phyloP scores from a whole-genome alignment of 2,797 vertebrate species.

The Myotis vivesi region DNA sequence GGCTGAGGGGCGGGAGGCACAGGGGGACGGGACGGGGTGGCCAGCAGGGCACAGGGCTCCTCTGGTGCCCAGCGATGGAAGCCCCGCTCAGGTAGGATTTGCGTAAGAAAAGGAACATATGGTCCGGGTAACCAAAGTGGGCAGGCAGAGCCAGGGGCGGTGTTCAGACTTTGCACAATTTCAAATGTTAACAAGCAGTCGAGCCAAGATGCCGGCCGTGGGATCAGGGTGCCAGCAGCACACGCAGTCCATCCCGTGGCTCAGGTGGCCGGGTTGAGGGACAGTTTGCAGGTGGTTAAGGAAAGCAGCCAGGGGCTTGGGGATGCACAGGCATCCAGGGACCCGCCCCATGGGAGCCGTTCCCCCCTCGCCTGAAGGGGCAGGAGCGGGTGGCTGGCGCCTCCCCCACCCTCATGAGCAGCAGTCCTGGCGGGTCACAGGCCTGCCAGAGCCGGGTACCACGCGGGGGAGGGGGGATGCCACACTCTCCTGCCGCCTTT shows the following conservation, averaged over 20 bases:
- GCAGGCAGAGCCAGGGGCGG: accelerated
- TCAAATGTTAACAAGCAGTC: neutral
- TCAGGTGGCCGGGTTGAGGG: neutral
- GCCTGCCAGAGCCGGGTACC: neutral
- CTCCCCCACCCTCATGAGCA: neutral
- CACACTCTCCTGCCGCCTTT: neutral
- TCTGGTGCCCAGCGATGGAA: neutral
- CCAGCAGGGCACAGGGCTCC: neutral
- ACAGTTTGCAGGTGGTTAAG: neutral
- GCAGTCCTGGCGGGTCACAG: accelerated
- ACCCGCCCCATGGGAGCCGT: neutral
- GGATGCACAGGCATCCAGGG: neutral
- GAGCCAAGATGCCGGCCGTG: neutral
- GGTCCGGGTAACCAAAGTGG: neutral
- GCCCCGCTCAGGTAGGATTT: neutral
- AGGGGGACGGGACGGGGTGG: accelerated
- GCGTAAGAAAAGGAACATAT: accelerated
- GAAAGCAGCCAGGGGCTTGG: neutral
- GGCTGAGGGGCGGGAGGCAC: accelerated
- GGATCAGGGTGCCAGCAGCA: neutral
- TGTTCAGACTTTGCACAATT: neutral
- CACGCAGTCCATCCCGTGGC: neutral
- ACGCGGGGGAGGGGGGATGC: accelerated
- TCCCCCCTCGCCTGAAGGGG: no score
- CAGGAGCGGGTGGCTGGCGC: accelerated